These are phyloP conservation scores for Apeltes quadracus DNA, from an alignment of 2,113 vertebrate species.

Conservation along the genomic window DNA sequence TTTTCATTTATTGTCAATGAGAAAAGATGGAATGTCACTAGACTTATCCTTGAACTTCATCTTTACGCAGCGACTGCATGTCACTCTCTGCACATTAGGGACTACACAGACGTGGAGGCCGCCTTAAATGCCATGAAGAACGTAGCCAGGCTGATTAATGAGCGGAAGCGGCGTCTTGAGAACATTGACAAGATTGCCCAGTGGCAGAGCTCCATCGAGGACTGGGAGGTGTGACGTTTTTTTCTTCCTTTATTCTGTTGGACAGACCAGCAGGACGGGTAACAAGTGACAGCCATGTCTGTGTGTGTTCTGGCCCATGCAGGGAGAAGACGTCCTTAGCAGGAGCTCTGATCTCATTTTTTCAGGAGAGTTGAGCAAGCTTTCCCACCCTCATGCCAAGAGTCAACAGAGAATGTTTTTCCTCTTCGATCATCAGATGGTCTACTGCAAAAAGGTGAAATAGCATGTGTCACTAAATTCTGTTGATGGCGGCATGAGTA, in stretches of 20 bases:
- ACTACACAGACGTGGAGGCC: slow-evolving; percentile 94
- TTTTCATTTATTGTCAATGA: neutral
- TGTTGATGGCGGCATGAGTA: neutral
- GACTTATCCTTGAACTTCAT: neutral
- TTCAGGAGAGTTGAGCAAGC: slow-evolving; percentile 91
- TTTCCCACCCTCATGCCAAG: slow-evolving; percentile 91
- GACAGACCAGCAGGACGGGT: neutral
- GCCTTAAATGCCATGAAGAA: slow-evolving; percentile 97
- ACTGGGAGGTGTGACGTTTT: slow-evolving; percentile 88
- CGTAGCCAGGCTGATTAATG: slow-evolving; percentile 92
- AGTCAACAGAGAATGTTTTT: slow-evolving; percentile 96
- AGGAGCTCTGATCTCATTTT: slow-evolving; percentile 95
- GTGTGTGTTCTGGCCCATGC: slow-evolving; percentile 8
- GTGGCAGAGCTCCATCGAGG: slow-evolving; percentile 95
- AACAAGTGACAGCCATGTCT: neutral
- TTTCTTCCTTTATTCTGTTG: neutral
- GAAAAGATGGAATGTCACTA: neutral
- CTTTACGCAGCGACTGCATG: neutral
- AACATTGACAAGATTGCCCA: slow-evolving; percentile 97
- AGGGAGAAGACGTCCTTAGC: slow-evolving; percentile 94
- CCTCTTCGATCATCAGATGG: slow-evolving; percentile 96
- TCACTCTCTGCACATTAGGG: slow-evolving; percentile 75
- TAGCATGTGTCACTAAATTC: neutral
- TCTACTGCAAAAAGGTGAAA: slow-evolving; percentile 96
- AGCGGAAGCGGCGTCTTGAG: slow-evolving; percentile 93